phyloP scores from a whole-genome alignment of 2,113 vertebrate species.

The Madoqua kirkii region DNA sequence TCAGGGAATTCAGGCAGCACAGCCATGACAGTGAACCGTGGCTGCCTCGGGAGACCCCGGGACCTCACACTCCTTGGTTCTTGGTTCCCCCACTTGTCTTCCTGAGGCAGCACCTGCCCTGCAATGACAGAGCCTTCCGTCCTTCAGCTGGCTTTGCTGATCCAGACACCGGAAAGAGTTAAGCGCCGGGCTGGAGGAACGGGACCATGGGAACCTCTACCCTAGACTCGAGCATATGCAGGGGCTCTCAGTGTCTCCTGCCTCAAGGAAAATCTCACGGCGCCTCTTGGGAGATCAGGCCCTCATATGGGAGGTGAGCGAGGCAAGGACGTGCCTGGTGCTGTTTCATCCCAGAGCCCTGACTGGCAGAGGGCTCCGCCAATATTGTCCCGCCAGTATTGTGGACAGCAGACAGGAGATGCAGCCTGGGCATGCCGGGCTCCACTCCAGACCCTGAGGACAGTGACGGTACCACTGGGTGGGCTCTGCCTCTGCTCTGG shows the following conservation, averaged over 20 bases:
- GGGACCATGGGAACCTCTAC: not conserved
- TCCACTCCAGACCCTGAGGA: not conserved
- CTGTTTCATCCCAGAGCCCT: not conserved
- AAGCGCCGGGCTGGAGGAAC: not conserved
- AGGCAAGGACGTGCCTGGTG: not conserved
- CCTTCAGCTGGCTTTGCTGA: not conserved
- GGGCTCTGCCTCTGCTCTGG: not conserved
- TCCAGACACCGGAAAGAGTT: not conserved
- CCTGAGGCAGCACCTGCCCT: not conserved
- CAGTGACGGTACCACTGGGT: not conserved
- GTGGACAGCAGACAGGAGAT: not conserved
- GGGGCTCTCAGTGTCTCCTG: not conserved
- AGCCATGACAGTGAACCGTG: not conserved
- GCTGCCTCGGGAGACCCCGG: not conserved
- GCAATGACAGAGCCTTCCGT: not conserved
- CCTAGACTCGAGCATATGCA: too few species aligned
- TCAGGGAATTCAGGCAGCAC: not conserved
- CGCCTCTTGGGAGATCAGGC: not conserved
- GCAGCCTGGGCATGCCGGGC: not conserved
- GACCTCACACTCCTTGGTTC: not conserved
- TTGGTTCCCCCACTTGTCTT: not conserved
- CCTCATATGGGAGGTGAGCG: not conserved
- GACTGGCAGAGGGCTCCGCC: not conserved
- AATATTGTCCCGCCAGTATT: not conserved
- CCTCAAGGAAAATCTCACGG: not conserved